These are phyloP conservation scores for Rhizoglyphus robini DNA, from an alignment of 1,140 invertebrate species.

Conservation along the genomic window DNA sequence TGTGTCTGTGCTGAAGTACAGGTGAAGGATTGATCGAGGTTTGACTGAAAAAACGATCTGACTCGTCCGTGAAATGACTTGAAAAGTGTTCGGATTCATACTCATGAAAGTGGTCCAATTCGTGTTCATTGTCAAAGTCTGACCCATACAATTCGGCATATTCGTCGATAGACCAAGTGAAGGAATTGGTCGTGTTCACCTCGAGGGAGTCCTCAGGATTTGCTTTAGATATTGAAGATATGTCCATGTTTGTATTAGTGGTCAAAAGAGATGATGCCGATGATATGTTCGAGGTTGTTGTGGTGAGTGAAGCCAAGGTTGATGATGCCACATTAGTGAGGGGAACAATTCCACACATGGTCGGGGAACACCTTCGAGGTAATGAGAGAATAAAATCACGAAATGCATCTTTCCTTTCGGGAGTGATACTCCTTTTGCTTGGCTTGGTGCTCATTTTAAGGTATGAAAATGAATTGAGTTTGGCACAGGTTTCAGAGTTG, in stretches of 20 bases:
- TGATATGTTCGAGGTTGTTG: background rate
- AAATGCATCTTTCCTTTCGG: constrained; percentile 5
- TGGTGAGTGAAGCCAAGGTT: background rate
- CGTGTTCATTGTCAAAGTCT: background rate
- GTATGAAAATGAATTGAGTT: background rate
- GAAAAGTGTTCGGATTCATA: background rate
- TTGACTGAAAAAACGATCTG: background rate
- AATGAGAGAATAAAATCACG: background rate
- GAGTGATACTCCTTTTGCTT: background rate
- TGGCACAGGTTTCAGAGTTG: no score
- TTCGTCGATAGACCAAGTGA: constrained; percentile 11
- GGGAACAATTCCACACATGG: background rate
- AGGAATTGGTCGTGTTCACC: no score
- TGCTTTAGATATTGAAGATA: background rate
- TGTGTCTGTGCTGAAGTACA: no score
- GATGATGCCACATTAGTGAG: no score
- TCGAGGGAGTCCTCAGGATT: background rate
- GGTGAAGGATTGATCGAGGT: constrained; percentile 1
- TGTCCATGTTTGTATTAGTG: no score
- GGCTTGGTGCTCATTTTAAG: background rate
- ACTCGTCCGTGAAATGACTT: background rate
- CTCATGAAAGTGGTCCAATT: background rate
- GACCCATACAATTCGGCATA: constrained; percentile 1
- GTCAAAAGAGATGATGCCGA: background rate
- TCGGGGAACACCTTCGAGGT: constrained; percentile 7